Evolutionary conservation across 2,113 vertebrate genomes (phyloP).

Genomic region (Sturnus vulgaris): DNA sequence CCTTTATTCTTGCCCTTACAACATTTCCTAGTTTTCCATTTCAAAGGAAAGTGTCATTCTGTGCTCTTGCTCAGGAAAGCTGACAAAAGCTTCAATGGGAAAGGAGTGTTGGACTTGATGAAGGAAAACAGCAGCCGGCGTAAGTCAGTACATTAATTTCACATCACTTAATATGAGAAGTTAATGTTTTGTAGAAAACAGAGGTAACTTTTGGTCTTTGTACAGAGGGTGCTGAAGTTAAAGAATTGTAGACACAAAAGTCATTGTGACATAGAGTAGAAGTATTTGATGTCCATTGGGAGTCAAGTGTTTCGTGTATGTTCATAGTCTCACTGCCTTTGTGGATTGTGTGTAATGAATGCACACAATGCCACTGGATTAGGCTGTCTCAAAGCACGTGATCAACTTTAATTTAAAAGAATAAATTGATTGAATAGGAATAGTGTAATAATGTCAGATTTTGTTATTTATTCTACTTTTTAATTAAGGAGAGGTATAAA

Average conservation of each 20-base stretch:
- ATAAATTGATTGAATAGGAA: not conserved
- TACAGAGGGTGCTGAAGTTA: not conserved
- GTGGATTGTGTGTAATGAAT: not conserved
- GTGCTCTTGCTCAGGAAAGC: not conserved
- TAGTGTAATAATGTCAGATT: not conserved
- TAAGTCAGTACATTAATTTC: not conserved
- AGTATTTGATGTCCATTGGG: not conserved
- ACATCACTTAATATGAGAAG: not conserved
- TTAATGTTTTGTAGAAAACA: not conserved
- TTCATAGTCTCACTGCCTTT: not conserved
- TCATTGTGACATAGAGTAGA: not conserved
- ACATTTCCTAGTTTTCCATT: not conserved
- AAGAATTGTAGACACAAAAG: not conserved
- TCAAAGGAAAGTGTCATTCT: not conserved
- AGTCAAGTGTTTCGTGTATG: fast-evolving
- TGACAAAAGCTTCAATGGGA: not conserved
- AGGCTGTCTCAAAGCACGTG: not conserved
- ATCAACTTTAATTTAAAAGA: not conserved
- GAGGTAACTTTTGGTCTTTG: not conserved
- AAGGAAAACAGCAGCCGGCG: not conserved
- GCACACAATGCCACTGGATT: not conserved
- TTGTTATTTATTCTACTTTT: not conserved
- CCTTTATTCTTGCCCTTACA: not conserved
- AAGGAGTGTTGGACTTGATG: not conserved
- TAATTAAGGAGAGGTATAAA: not conserved